Base-by-base conservation (phyloP, 1,140 invertebrate species). In the Prorops nasuta region DNA sequence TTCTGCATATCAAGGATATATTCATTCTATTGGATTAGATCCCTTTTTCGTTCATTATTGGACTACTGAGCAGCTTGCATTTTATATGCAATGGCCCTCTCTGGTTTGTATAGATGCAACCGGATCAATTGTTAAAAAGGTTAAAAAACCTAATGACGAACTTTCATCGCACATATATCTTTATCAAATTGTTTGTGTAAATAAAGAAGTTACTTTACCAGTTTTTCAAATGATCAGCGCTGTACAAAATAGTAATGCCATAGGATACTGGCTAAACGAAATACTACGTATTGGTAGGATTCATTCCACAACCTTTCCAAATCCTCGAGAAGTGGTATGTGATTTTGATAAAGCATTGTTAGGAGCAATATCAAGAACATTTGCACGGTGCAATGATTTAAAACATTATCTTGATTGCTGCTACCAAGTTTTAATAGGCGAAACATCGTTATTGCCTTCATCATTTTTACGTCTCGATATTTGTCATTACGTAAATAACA, bases 31-130 rank as follows among this genome's bases (percentile, higher is more conserved):
- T 18, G 40, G 24, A n/a, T 7, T 32, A 8, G 41, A 51, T 37
- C 49, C 49, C 14, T 21, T 51, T 24, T 44, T 15, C 16, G 41
- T 51, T n/a, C 41, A 44, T 18, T 51, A 51, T 28, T 51, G 40
- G 40, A 51, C 49, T 2, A 3, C n/a, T 9, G 32, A 51, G 9
- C 49, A 51, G 35, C 9, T 37, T n/a, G 49, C 41, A 3, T 20
- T 43, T 15, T 51, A 44, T 37, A 9, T 37, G 6, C 19, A 36
- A 3, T 37, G 21, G 17, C 34, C 16, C n/a, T 3, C 36, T 16
- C 12, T 3, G 3, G 17, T 51, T 10, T 43, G 2, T 19, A 22
- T 51, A 12, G 41, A 51, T 19, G 49, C 12, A 10, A 51, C 40
- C 8, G 41, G 49, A 8, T 51, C 49, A 12, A 3, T 51, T 3